Percentiles rank a stretch among this genome's conserved stretches.
Evolutionary conservation across 2,888 invertebrate species (phyloP).

Genomic region (Spisula subtruncata): DNA sequence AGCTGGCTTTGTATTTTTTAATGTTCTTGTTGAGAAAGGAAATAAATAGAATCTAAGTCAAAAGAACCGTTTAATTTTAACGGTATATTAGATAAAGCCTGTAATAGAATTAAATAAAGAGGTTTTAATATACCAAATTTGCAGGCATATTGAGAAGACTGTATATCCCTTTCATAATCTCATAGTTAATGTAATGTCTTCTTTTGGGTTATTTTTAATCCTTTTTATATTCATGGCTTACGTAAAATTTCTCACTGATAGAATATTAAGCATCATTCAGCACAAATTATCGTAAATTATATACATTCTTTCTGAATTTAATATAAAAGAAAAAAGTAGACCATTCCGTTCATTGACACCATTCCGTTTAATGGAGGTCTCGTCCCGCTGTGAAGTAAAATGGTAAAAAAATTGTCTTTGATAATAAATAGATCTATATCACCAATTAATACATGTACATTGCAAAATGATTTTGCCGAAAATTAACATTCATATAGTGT

Average conservation of each 20-base stretch:
- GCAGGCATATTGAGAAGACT: too few species aligned
- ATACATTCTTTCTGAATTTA: not conserved
- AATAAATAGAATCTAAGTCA: not conserved
- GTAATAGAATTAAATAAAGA: not conserved
- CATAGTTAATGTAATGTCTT: too few species aligned
- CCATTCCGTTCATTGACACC: slow-evolving; percentile 20
- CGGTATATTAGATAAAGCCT: not conserved
- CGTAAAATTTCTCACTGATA: not conserved
- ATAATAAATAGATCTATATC: not conserved
- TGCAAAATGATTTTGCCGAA: not conserved
- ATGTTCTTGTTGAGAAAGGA: not conserved
- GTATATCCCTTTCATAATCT: too few species aligned
- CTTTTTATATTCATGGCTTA: too few species aligned
- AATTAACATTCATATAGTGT: not conserved
- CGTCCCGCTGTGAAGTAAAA: not conserved
- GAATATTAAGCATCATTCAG: not conserved
- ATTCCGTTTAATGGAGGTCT: not conserved
- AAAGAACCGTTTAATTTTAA: not conserved
- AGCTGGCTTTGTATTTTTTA: too few species aligned
- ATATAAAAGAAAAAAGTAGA: not conserved
- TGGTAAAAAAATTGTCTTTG: not conserved
- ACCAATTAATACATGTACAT: not conserved
- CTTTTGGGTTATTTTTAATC: too few species aligned
- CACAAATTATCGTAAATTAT: not conserved
- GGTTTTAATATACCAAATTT: not conserved